Base-by-base conservation (phyloP, 2,797 vertebrate genomes). In the Scyliorhinus canicula region DNA sequence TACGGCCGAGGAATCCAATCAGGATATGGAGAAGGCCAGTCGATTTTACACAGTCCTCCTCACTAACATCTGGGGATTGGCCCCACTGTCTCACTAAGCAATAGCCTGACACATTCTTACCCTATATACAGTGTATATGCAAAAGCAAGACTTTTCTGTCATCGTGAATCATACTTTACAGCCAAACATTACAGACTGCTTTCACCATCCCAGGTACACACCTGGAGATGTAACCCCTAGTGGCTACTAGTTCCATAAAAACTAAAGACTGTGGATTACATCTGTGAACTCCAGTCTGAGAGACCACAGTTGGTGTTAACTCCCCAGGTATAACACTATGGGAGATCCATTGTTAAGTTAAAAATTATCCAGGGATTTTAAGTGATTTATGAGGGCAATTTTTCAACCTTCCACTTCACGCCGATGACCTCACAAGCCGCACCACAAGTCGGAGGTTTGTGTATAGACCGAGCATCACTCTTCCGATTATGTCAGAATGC, bases 401-500 rank as follows among this genome's bases (percentile, higher is more conserved):
- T 90, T 60, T 60, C 19, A 8, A 90, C 88, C 26, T 91, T 63
- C 21, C n/a, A 60, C 55, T 88, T 57, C 55, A 88, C 5, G 88
- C 88, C 65, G 88, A 21, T 28, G 88, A 44, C 60, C 88, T 91
- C 88, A 91, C n/a, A n/a, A 44, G 9, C n/a, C 11, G n/a, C 31
- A 91, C 55, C 35, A 90, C 88, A 91, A n/a, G 55, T 91, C 9
- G 57, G 60, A 91, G 60, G 19, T 91, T 65, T 60, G 88, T n/a
- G 88, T 65, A n/a, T 63, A 91, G 88, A n/a, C 60, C 11, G 60
- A 88, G 52, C 88, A 91, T 91, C 57, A 24, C 88, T 65, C n/a
- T 91, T 65, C 88, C 60, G 88, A 91, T 91, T 60, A 63, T 40
- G 57, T 91, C 60, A 65, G 88, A 91, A 91, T 91, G 65, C 88